Conservation (phyloP, 2,113 vertebrate genomes). For the Tychaedon coryphoeus region DNA sequence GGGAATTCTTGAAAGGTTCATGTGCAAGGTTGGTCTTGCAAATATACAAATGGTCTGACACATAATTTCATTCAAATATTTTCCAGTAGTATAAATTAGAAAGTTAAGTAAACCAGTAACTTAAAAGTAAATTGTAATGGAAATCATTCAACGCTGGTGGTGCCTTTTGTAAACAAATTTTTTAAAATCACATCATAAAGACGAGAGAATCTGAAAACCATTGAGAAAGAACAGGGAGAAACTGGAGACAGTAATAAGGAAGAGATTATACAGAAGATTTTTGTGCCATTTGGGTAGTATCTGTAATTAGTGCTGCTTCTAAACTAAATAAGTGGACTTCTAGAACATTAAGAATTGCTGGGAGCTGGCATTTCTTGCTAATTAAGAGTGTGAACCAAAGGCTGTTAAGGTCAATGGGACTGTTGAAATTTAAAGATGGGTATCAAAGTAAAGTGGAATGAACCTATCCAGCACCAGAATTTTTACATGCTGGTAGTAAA, state of each 20-base stretch:
- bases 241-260: conserved; percentile 40
- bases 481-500: not conserved
- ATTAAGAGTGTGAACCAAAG: conserved; percentile 15
- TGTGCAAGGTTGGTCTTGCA: conserved; percentile 42
- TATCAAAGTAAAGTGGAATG: not conserved
- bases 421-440: conserved; percentile 14
- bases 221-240: conserved; percentile 20
- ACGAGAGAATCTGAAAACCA: conserved; percentile 17
- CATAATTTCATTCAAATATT: conserved; percentile 50
- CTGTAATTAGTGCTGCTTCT: conserved; percentile 38
- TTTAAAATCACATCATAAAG: conserved; percentile 41
- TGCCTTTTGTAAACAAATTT: conserved; percentile 60
- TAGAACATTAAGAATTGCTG: conserved; percentile 12
- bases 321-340: conserved; percentile 8
- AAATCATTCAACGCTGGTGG: conserved; percentile 13
- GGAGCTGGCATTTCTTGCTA: conserved; percentile 34
- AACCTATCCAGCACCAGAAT: not conserved
- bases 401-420: conserved; percentile 1
- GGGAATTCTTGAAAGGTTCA: not conserved
- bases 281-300: conserved; percentile 19
- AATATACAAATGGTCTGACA: conserved; percentile 44
- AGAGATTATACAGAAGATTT: conserved; percentile 11
- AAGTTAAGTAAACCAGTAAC: conserved; percentile 37
- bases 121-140: conserved; percentile 46
- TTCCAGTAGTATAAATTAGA: conserved; percentile 53